These are phyloP conservation scores for Zeus faber DNA, from an alignment of 2,113 vertebrate genomes.

Conservation along the genomic window DNA sequence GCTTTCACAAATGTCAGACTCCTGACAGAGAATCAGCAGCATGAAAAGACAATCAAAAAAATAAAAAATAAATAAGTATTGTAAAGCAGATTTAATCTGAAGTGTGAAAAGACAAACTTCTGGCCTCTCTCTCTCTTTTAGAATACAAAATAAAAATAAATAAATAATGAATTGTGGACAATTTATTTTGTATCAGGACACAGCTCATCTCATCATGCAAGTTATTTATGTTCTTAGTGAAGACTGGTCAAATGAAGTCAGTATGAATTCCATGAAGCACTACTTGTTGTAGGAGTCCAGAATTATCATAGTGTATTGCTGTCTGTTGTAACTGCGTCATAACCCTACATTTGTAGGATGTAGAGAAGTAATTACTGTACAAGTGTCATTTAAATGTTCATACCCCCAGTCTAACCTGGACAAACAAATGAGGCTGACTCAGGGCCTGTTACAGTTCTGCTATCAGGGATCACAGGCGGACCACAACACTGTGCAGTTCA, in stretches of 20 bases:
- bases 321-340: no score
- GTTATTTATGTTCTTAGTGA: no score
- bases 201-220: no score
- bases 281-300: no score
- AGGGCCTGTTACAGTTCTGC: constrained; percentile 25
- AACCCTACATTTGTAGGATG: not conserved
- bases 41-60: constrained; percentile 36
- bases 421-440: not conserved
- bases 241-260: no score
- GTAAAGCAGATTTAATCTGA: not conserved
- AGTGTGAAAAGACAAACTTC: no score
- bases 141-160: no score
- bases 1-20: not conserved
- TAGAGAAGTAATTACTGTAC: not conserved
- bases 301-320: no score
- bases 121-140: no score
- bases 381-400: no score
- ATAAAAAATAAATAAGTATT: not conserved
- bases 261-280: no score
- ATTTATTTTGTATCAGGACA: not conserved
- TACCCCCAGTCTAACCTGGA: no score
- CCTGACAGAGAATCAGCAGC: not conserved
- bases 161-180: not conserved
- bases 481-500: constrained; percentile 53
- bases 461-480: constrained; percentile 45